Evolutionary conservation across 2,797 vertebrate genomes (phyloP).

Genomic region (Onychomys torridus): DNA sequence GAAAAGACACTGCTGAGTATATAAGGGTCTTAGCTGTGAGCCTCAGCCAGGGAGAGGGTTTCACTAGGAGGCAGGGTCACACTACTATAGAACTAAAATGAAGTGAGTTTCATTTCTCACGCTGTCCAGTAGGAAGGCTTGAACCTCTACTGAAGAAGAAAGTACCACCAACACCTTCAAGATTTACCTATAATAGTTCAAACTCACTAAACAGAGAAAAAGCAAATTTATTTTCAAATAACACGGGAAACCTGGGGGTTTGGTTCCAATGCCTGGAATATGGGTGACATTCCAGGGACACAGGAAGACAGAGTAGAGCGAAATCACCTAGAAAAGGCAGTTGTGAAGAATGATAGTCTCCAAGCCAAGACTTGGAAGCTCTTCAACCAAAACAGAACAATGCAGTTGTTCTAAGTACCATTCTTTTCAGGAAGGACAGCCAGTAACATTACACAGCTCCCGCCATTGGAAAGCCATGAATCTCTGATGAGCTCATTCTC

Average conservation of each 20-base stretch:
- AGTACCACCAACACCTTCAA: not conserved
- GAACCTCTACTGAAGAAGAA: not conserved
- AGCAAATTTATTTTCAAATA: not conserved
- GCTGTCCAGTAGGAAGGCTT: not conserved
- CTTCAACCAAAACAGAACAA: not conserved
- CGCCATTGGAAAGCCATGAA: not conserved
- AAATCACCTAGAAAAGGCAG: not conserved
- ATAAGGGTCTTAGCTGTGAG: not conserved
- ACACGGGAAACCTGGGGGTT: not conserved
- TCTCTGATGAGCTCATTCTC: not conserved
- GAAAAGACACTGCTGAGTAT: not conserved
- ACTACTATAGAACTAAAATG: not conserved
- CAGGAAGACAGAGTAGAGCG: not conserved
- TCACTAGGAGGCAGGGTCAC: not conserved
- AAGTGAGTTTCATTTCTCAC: not conserved
- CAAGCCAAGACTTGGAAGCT: not conserved
- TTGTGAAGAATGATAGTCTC: not conserved
- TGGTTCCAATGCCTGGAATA: not conserved
- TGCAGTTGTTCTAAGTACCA: not conserved
- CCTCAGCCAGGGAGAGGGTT: too few species aligned
- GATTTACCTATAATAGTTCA: not conserved
- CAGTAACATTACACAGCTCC: not conserved
- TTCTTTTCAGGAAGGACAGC: too few species aligned
- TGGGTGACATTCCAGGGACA: not conserved
- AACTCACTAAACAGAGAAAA: not conserved